A percentile compares a stretch with the other conserved stretches of the same genome.
Evolutionary conservation across 64 coral and sea anemone species (phyloP).

Genomic region (Actinia tenebrosa): DNA sequence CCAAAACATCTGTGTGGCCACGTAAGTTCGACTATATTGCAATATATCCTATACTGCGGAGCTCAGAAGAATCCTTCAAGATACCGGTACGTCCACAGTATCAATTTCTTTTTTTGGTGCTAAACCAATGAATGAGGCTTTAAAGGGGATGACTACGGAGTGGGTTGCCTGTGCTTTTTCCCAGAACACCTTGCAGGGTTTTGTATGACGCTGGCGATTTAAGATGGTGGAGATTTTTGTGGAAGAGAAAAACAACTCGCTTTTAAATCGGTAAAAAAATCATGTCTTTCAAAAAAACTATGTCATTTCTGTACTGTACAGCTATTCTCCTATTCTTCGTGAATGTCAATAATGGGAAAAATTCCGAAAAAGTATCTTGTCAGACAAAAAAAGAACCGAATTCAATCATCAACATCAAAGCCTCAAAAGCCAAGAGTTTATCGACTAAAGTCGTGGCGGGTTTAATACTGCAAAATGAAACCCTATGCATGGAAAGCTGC

Average conservation of each 20-base stretch:
- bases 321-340: neutral
- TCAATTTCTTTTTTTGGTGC: no score
- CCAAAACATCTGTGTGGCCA: no score
- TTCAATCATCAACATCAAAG: neutral
- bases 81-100: no score
- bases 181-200: neutral
- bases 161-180: neutral
- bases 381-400: neutral
- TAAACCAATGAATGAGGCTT: no score
- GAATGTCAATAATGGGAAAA: neutral
- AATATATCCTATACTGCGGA: no score
- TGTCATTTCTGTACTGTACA: neutral
- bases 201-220: neutral
- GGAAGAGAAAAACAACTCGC: neutral
- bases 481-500: neutral
- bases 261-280: neutral
- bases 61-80: no score
- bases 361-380: neutral
- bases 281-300: neutral
- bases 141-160: no score
- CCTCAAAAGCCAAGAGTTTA: neutral
- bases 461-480: neutral
- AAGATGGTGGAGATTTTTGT: conserved; percentile 3
- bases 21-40: no score
- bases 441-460: neutral